These are phyloP conservation scores for Geotrupes spiniger DNA, from an alignment of 2,888 invertebrate genomes.

Conservation along the genomic window DNA sequence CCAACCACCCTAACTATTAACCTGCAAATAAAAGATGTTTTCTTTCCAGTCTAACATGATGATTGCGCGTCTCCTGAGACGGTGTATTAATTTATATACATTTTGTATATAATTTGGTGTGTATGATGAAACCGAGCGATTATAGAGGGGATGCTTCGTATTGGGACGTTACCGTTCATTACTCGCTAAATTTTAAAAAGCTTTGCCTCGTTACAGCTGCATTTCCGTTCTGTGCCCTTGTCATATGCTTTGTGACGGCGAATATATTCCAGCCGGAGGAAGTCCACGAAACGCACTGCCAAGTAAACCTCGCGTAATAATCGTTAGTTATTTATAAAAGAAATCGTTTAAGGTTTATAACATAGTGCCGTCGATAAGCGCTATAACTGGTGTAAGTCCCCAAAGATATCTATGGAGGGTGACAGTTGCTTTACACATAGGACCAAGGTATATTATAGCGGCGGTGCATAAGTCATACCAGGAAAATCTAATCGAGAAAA, in stretches of 20 bases:
- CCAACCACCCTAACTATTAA: too few relatives aligned
- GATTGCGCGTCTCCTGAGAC: too few relatives aligned
- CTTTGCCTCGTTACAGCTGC: constrained; percentile 81
- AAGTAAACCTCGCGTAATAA: constrained; percentile 60
- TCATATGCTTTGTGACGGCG: constrained; percentile 85
- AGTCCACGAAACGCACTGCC: constrained; percentile 93
- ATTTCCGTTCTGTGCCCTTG: constrained; percentile 79
- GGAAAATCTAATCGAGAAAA: constrained; percentile 61
- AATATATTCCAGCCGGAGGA: constrained; percentile 90
- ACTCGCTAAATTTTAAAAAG: constrained; percentile 71
- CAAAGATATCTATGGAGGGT: constrained; percentile 91
- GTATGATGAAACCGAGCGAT: constrained; percentile 12
- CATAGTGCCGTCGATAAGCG: constrained; percentile 92
- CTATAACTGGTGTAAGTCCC: constrained; percentile 90
- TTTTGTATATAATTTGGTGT: neutral
- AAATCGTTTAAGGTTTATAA: constrained; percentile 74
- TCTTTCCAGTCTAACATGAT: neutral
- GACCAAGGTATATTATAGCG: constrained; percentile 86
- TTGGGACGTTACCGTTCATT: constrained; percentile 57
- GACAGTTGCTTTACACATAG: constrained; percentile 87
- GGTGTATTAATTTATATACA: too few relatives aligned
- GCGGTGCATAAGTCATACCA: constrained; percentile 83
- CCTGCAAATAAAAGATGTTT: neutral
- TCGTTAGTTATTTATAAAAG: constrained; percentile 5
- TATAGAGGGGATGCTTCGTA: constrained; percentile 12